These are phyloP conservation scores for Ia io DNA, from an alignment of 2,113 vertebrate genomes.

Conservation along the genomic window DNA sequence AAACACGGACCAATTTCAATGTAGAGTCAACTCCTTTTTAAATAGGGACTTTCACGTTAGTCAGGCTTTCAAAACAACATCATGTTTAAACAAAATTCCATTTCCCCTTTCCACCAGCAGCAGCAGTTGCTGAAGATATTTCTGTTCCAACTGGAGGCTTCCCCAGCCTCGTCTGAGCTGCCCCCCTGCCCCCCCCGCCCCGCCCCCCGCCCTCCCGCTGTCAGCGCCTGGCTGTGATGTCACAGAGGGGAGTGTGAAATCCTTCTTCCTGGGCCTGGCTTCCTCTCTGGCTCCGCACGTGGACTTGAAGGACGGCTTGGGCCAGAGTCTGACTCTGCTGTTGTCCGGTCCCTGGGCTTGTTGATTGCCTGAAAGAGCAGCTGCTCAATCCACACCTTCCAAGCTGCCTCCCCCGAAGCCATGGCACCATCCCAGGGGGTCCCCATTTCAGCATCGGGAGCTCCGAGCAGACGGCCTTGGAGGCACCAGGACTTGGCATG, in stretches of 20 bases:
- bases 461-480: neutral
- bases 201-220: neutral
- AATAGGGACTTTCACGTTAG: slow-evolving; percentile 82
- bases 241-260: neutral
- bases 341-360: neutral
- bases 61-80: slow-evolving; percentile 76
- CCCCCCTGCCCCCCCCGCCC: no score
- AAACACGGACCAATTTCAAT: slow-evolving; percentile 73
- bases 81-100: slow-evolving; percentile 72
- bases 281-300: neutral
- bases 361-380: neutral
- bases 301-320: neutral
- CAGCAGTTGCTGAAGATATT: slow-evolving; percentile 41
- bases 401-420: neutral
- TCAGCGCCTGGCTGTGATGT: neutral
- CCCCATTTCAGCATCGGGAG: neutral
- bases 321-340: neutral
- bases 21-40: slow-evolving; percentile 63
- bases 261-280: neutral
- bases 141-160: slow-evolving; percentile 67
- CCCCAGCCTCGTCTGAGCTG: neutral
- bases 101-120: slow-evolving; percentile 65
- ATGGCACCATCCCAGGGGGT: neutral
- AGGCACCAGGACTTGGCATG: neutral
- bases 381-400: neutral